Evolutionary conservation across 2,113 vertebrate genomes (phyloP).

Genomic region (Acrocephalus arundinaceus): DNA sequence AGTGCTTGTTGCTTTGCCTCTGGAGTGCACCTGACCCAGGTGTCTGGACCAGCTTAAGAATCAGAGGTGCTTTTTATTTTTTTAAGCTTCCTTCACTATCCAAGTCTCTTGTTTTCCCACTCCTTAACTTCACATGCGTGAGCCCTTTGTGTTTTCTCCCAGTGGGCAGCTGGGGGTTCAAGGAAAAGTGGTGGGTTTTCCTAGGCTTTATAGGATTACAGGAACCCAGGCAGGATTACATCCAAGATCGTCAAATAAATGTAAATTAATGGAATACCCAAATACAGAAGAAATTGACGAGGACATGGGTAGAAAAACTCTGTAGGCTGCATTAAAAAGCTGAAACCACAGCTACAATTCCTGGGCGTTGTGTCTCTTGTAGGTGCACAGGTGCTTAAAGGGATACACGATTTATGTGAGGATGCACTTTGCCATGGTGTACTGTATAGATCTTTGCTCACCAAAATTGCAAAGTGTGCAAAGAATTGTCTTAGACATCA

Average conservation of each 20-base stretch:
- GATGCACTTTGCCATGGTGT: background rate
- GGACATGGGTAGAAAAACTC: background rate
- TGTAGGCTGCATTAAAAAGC: background rate
- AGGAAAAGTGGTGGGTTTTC: background rate
- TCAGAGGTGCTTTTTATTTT: background rate
- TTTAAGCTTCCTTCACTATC: background rate
- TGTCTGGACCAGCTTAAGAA: background rate
- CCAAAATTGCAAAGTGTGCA: background rate
- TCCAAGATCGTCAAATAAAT: background rate
- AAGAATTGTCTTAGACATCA: background rate
- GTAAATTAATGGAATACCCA: background rate
- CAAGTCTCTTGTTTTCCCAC: background rate
- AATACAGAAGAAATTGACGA: background rate
- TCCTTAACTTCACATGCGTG: rapidly evolving
- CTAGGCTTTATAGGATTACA: background rate
- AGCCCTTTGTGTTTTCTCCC: background rate
- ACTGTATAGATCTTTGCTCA: background rate
- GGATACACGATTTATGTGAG: background rate
- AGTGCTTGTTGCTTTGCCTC: background rate
- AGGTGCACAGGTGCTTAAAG: background rate
- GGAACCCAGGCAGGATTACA: background rate
- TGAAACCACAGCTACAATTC: background rate
- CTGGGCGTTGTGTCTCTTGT: background rate
- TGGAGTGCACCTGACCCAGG: background rate
- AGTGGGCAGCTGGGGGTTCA: background rate